phyloP scores from a whole-genome alignment of 2,113 vertebrate genomes.

The Alexandromys fortis region DNA sequence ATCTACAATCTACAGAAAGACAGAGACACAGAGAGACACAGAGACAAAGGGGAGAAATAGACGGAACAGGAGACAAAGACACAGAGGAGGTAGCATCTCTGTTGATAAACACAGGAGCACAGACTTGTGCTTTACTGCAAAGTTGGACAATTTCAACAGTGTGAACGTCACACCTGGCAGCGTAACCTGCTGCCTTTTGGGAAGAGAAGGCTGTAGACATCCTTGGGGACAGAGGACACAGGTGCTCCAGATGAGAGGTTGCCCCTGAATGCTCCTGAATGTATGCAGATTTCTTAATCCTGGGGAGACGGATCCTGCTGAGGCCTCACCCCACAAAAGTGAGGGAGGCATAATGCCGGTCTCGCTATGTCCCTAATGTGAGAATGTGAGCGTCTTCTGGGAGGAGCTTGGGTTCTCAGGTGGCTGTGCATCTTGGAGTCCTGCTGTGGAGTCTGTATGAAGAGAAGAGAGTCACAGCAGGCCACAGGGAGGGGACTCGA shows the following conservation, averaged over 20 bases:
- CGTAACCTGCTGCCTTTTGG: not conserved
- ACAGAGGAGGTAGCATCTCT: not conserved
- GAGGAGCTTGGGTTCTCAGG: not conserved
- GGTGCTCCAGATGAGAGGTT: not conserved
- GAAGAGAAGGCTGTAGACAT: not conserved
- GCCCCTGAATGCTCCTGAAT: not conserved
- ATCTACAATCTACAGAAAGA: too few relatives aligned
- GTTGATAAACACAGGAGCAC: not conserved
- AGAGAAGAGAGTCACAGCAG: not conserved
- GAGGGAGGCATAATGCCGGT: not conserved
- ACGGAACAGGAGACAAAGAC: not conserved
- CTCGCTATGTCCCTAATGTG: not conserved
- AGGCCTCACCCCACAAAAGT: not conserved
- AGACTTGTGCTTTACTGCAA: not conserved
- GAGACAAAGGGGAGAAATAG: too few relatives aligned
- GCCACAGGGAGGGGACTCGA: fast-evolving
- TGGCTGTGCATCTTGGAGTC: not conserved
- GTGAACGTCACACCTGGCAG: not conserved
- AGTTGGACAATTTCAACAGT: not conserved
- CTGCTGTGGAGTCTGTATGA: not conserved
- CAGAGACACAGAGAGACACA: too few relatives aligned
- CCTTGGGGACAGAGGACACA: not conserved
- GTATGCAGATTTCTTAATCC: not conserved
- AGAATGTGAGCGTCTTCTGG: not conserved
- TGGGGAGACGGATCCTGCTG: fast-evolving